Base-by-base conservation (phyloP, 2,113 vertebrate species). In the Sorex araneus region DNA sequence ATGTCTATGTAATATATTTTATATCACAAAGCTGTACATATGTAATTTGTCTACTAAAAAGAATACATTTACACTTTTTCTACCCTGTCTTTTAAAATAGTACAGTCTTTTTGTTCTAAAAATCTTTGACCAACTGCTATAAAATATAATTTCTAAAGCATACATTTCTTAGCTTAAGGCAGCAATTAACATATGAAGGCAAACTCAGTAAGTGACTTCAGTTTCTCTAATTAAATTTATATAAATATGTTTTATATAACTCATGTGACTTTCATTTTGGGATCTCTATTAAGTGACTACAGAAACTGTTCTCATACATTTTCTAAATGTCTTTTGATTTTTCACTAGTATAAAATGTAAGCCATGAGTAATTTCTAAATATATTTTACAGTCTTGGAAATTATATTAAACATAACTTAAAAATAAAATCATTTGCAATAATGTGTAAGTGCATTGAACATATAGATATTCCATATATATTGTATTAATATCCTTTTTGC, bases 221-320 rank as follows among this genome's bases (percentile, higher is more conserved):
- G 10, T 93, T 87, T 94, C 74, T 83, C 21, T 85, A 71, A 78
- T 13, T 82, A 27, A 80, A 96, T 75, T 71, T 87, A 81, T 43
- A 66, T 43, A 91, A 91, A 60, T 81, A 84, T 8, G 66, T 89
- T 73, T 40, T 76, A 32, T 36, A 50, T 81, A 45, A 82, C 13
- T 4, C 6, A 78, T 86, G 71, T 23, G 12, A 86, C 18, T 93
- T 30, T 66, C 54, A 71, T 85, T 66, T 25, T 84, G 21, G 57
- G 47, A 36, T 82, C 84, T 78, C 9, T 78, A 45, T 84, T 88
- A 80, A 91, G 2, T 0, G 9, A 69, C 2, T 60, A 76, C 12
- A 80, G 45, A 91, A 89, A 78, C 1, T 71, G 9, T 5, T 87
- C 1, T 18, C 32, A 70, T 21, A 87, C 43, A 73, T 1, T 76